Conservation (phyloP, 2,888 invertebrate species). For the Ennomos quercinarius region DNA sequence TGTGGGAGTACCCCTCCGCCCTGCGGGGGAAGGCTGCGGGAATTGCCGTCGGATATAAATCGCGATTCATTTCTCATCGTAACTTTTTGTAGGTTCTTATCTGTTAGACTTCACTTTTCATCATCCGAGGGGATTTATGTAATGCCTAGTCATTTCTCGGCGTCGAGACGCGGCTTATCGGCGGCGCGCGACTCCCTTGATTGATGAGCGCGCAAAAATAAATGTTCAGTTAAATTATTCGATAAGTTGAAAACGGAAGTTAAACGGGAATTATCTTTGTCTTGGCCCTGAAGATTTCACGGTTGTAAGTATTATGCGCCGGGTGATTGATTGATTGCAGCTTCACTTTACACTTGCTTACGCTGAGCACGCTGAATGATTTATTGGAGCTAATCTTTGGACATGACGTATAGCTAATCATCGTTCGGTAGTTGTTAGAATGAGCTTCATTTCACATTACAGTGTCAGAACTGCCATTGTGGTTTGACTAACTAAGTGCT, state of each 20-base stretch:
- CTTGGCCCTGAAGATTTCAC: slow-evolving; percentile 82
- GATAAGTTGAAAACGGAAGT: slow-evolving; percentile 87
- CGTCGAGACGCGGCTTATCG: slow-evolving; percentile 85
- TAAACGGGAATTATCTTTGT: slow-evolving; percentile 86
- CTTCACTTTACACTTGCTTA: slow-evolving; percentile 38
- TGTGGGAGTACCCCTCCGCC: slow-evolving; percentile 16
- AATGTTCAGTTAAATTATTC: slow-evolving; percentile 87
- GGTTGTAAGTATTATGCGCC: slow-evolving; percentile 80
- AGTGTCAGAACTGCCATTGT: too few species aligned
- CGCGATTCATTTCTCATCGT: slow-evolving; percentile 86
- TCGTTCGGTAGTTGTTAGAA: slow-evolving; percentile 23
- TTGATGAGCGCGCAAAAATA: slow-evolving; percentile 87
- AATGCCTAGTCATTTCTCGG: slow-evolving; percentile 87
- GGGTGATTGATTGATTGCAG: slow-evolving; percentile 79
- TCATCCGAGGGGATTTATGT: slow-evolving; percentile 87
- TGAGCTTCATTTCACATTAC: not conserved
- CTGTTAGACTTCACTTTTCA: slow-evolving; percentile 87
- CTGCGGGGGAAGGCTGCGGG: slow-evolving; percentile 48
- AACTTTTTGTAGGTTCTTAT: slow-evolving; percentile 87
- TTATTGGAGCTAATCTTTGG: slow-evolving; percentile 41
- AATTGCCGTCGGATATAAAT: slow-evolving; percentile 81
- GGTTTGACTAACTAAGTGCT: too few species aligned
- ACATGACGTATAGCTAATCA: slow-evolving; percentile 39
- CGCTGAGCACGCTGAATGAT: slow-evolving; percentile 38
- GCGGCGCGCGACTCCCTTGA: slow-evolving; percentile 82